Evolutionary conservation across 2,113 vertebrate species (phyloP), one percentile per base, ranked within the genome.

Genomic region (Paratilapia polleni): DNA sequence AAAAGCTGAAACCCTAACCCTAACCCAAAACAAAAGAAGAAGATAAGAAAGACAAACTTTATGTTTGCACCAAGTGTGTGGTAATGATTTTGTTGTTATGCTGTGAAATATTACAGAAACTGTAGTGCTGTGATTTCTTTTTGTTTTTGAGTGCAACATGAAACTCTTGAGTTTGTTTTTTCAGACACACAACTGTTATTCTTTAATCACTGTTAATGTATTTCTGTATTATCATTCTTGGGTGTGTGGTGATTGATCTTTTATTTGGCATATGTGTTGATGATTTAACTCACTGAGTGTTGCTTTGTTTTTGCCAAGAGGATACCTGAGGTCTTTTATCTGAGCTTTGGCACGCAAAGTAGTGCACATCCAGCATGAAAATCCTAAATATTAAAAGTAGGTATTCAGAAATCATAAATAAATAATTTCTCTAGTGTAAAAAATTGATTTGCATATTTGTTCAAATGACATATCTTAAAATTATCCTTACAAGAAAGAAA

Each of bases 281-380:
- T 6, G 36, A 95, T 93, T 94, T 95, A 92, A 90, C 91, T 94
- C 83, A 81, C 12, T 68, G 94, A 95, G 94, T 95, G 88, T 93
- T 93, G 90, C 90, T 95, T 95, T 95, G 93, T 95, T 92, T 96
- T 96, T 96, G 96, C 63, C 22, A 96, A 97, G 97, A 66, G 0
- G 81, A 60, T 70, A 59, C 2, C 59, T 56, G 8, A 58, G 12
- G 26, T 83, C 17, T 60, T 20, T 77, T 56, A 75, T 61, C 2
- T 62, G 26, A 26, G 11, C 7, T 61, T 19, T 43, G 47, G 59
- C 14, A 60, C 73, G 78, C 8, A 61, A 41, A 79, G 2, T 28
- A 60, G 70, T 84, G 70, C 63, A 74, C 58, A 85, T 82, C 60
- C 70, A 92, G 83, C 86, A 94, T 93, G 89, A 83, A 26, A 26